Conservation (phyloP, 1,140 invertebrate species). For the Augochlora pura region DNA sequence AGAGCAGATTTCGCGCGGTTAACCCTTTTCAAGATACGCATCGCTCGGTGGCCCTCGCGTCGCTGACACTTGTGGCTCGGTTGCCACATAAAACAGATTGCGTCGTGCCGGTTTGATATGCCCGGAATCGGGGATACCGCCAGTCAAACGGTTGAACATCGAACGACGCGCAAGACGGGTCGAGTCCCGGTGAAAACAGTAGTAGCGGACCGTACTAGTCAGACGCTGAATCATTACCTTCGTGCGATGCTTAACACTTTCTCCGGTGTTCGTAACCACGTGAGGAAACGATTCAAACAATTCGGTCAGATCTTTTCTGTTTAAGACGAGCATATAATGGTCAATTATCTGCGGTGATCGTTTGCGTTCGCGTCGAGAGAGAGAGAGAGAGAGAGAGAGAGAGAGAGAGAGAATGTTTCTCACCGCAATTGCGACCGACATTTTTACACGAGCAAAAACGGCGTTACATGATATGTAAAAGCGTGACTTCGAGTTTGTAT, state of each 20-base stretch:
- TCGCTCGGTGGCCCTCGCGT: not conserved
- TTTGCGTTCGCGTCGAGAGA: too few species aligned
- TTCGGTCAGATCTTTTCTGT: not conserved
- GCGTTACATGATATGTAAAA: not conserved
- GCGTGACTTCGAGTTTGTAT: not conserved
- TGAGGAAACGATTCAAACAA: not conserved
- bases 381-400: too few species aligned
- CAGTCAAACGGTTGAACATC: slow-evolving; percentile 43
- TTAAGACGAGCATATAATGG: too few species aligned
- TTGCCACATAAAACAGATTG: not conserved
- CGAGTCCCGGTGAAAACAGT: slow-evolving; percentile 21
- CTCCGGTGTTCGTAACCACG: not conserved
- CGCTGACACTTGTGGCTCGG: not conserved
- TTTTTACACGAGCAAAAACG: not conserved
- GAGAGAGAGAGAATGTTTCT: not conserved
- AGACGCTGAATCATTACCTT: not conserved
- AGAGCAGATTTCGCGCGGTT: too few species aligned
- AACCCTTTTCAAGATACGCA: not conserved
- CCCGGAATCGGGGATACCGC: slow-evolving; percentile 10
- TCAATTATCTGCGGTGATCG: too few species aligned
- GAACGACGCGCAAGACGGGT: slow-evolving; percentile 13
- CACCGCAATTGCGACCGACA: not conserved
- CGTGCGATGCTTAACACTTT: not conserved
- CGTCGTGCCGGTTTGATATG: not conserved
- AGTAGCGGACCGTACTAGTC: slow-evolving; percentile 31